phyloP scores from a whole-genome alignment of 2,113 vertebrate genomes.

The Hypanus sabinus region DNA sequence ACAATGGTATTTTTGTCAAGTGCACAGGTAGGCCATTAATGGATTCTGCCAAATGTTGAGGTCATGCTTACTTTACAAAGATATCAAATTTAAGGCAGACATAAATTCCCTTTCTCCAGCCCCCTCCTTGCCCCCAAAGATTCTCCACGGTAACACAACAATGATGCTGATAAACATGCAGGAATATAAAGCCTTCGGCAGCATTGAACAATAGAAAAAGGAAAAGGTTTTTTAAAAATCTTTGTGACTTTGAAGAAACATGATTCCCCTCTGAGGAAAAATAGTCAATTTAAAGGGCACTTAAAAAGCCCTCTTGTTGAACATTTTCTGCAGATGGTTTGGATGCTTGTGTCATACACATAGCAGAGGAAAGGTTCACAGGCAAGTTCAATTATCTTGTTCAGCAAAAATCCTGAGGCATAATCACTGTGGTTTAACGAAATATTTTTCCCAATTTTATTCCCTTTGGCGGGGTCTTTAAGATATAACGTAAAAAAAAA shows the following conservation, averaged over 20 bases:
- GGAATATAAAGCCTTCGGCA: slow-evolving; percentile 37
- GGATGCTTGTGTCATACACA: neutral
- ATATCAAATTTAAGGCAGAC: slow-evolving; percentile 46
- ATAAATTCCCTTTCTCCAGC: slow-evolving; percentile 7
- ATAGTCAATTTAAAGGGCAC: neutral
- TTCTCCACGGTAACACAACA: slow-evolving; percentile 38
- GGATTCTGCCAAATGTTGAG: slow-evolving; percentile 50
- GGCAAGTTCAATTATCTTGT: neutral
- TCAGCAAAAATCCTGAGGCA: neutral
- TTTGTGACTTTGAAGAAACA: neutral
- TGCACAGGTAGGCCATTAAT: slow-evolving; percentile 56
- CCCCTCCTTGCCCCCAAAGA: neutral
- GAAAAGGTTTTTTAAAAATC: neutral
- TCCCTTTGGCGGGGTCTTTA: slow-evolving; percentile 34
- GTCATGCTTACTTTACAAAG: slow-evolving; percentile 52
- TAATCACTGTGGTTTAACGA: neutral
- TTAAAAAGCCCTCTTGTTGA: neutral
- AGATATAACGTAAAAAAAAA: neutral
- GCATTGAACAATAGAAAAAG: neutral
- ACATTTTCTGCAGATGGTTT: slow-evolving; percentile 8
- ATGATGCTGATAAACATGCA: slow-evolving; percentile 41
- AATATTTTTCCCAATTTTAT: slow-evolving; percentile 37
- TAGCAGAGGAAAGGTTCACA: slow-evolving; percentile 14
- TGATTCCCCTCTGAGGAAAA: neutral
- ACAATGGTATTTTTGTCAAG: slow-evolving; percentile 49